phyloP scores from a whole-genome alignment of 2,888 invertebrate species.

The Drosophila niveifrons region DNA sequence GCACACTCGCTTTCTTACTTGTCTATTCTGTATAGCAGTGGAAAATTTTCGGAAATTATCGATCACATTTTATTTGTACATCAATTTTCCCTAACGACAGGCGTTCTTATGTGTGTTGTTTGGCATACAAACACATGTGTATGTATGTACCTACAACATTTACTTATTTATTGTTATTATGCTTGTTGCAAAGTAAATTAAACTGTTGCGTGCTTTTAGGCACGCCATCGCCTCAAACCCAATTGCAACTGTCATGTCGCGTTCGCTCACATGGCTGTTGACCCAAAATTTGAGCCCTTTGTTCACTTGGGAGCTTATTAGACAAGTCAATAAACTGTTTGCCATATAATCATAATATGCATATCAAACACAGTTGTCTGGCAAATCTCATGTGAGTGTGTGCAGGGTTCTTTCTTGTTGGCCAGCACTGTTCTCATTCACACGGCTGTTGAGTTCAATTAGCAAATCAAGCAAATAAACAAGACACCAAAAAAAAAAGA shows the following conservation, averaged over 20 bases:
- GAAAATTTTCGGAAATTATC: slow-evolving; percentile 30
- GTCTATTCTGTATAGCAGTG: background rate
- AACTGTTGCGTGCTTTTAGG: slow-evolving; percentile 66
- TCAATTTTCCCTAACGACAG: slow-evolving; percentile 45
- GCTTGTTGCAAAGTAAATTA: slow-evolving; percentile 6
- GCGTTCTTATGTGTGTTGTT: slow-evolving; percentile 8
- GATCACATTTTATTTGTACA: slow-evolving; percentile 18
- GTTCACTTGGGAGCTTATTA: slow-evolving; percentile 22
- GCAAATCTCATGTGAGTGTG: slow-evolving; percentile 4
- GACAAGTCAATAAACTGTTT: slow-evolving; percentile 41
- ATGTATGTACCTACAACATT: slow-evolving; percentile 5
- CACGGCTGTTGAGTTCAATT: slow-evolving; percentile 47
- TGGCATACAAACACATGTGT: slow-evolving; percentile 10
- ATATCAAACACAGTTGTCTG: slow-evolving; percentile 22
- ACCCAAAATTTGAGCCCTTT: slow-evolving; percentile 40
- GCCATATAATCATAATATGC: slow-evolving; percentile 16
- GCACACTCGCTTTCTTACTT: background rate
- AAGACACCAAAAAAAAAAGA: background rate
- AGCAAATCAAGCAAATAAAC: slow-evolving; percentile 41
- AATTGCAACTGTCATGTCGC: slow-evolving; percentile 29
- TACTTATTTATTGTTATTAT: slow-evolving; percentile 26
- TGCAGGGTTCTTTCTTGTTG: slow-evolving; percentile 17
- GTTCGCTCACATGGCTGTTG: slow-evolving; percentile 49
- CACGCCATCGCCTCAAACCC: slow-evolving; percentile 5
- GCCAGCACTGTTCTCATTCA: slow-evolving; percentile 32